Percentiles rank a stretch among this genome's conserved stretches.
These are phyloP conservation scores for Hapalemur alaotrensis DNA, from an alignment of 2,797 vertebrate genomes.

Conservation along the genomic window DNA sequence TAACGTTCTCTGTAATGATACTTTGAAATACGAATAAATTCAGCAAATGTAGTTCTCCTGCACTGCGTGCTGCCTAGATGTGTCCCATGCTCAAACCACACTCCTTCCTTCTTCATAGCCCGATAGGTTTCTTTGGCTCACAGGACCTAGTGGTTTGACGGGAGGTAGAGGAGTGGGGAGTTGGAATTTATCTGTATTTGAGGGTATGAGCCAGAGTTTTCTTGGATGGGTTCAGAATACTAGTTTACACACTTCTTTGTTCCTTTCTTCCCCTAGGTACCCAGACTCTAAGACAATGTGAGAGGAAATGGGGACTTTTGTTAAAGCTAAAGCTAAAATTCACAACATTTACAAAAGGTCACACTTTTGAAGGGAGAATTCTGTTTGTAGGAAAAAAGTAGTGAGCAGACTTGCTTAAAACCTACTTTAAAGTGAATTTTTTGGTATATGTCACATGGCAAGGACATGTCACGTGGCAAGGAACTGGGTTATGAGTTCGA, in stretches of 20 bases:
- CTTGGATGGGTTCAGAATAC: not conserved
- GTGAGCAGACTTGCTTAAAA: constrained; percentile 5
- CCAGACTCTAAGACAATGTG: not conserved
- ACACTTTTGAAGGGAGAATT: not conserved
- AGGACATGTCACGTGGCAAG: not conserved
- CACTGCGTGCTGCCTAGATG: not conserved
- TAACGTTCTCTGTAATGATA: not conserved
- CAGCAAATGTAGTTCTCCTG: not conserved
- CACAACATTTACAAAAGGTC: not conserved
- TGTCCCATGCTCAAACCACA: not conserved
- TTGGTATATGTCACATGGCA: not conserved
- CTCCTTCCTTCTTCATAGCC: not conserved
- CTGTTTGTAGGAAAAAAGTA: not conserved
- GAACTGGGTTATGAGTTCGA: not conserved
- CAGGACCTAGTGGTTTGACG: not conserved
- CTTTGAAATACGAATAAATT: constrained; percentile 37
- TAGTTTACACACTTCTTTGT: not conserved
- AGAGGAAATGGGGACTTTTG: constrained; percentile 11
- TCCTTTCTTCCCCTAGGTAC: not conserved
- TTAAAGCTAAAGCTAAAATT: not conserved
- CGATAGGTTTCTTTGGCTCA: not conserved
- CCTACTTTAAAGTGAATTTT: not conserved
- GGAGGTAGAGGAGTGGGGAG: not conserved
- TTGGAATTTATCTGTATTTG: not conserved
- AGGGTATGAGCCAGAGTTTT: not conserved